Evolutionary conservation across 2,113 vertebrate species (phyloP), one percentile per base, ranked within the genome.

Genomic region (Prinia subflava): DNA sequence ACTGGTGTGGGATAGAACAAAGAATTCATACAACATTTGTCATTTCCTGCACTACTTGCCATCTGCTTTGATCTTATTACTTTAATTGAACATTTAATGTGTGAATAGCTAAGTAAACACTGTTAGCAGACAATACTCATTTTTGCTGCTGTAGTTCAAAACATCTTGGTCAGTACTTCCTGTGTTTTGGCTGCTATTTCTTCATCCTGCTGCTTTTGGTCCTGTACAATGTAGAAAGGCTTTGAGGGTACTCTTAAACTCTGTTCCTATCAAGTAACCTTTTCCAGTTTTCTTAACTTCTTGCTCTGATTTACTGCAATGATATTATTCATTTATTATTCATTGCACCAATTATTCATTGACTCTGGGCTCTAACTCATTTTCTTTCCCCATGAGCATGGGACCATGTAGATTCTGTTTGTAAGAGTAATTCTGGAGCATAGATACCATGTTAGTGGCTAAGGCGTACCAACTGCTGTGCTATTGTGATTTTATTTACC

Each of bases 201-300:
- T 84, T 94, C 21, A 71, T 84, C 47, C 39, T 84, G 24, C 16
- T 91, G 33, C 30, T 84, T 94, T 89, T 91, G 39, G 56, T 78
- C 67, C 64, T 35, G 33, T n/a, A 30, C 18, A 42, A 2, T 19
- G 37, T 8, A 89, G 25, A 81, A 91, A 89, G 75, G 4, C 22
- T 86, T 83, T 52, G n/a, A 69, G 55, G 18, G 7, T 81, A 27
- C 13, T 73, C 21, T 42, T 63, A 44, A 88, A 85, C 35, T 42
- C 67, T 64, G 1, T 52, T 81, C 25, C n/a, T 57, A 12, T 46
- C 17, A 57, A 62, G 17, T 10, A 65, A 10, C 0, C 64, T 80
- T 80, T 68, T 79, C 24, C 25, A 60, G 4, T 64, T 73, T 68
- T 71, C n/a, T 63, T 67, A 6, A 28, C 57, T 89, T 46, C 37